These are phyloP conservation scores for Aricia artaxerxes DNA, from an alignment of 2,888 invertebrate genomes.

Conservation along the genomic window DNA sequence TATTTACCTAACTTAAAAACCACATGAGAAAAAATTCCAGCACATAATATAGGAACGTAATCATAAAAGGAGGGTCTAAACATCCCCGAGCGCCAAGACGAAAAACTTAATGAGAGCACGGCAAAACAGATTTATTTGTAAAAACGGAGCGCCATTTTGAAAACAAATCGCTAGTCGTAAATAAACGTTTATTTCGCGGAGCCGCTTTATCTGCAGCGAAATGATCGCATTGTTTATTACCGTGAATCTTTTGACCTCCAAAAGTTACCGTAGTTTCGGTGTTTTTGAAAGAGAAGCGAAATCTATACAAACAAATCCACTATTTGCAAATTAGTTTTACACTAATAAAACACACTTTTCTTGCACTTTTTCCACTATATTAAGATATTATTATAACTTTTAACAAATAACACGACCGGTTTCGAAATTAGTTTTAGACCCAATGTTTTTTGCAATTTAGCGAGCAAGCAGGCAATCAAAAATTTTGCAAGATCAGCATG, in stretches of 20 bases:
- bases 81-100: constrained; percentile 27
- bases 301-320: too few relatives aligned
- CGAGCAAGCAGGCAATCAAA: too few relatives aligned
- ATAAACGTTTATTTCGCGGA: constrained; percentile 43
- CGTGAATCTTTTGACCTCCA: constrained; percentile 26
- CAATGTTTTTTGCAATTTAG: too few relatives aligned
- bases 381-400: too few relatives aligned
- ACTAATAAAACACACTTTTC: too few relatives aligned
- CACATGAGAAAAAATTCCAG: not conserved
- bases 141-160: constrained; percentile 42
- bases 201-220: constrained; percentile 38
- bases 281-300: not conserved
- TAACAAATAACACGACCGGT: too few relatives aligned
- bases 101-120: constrained; percentile 41
- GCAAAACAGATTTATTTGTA: constrained; percentile 44
- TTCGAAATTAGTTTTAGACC: too few relatives aligned
- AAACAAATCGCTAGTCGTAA: constrained; percentile 44
- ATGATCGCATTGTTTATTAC: constrained; percentile 39
- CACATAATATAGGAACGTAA: not conserved
- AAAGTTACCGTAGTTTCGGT: not conserved
- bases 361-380: too few relatives aligned
- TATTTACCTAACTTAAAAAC: not conserved
- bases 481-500: too few relatives aligned
- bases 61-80: constrained; percentile 12
- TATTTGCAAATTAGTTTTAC: too few relatives aligned